A percentile compares a stretch with the other conserved stretches of the same genome.
Evolutionary conservation across 2,888 invertebrate species (phyloP).

Genomic region (Agrochola lychnidis): DNA sequence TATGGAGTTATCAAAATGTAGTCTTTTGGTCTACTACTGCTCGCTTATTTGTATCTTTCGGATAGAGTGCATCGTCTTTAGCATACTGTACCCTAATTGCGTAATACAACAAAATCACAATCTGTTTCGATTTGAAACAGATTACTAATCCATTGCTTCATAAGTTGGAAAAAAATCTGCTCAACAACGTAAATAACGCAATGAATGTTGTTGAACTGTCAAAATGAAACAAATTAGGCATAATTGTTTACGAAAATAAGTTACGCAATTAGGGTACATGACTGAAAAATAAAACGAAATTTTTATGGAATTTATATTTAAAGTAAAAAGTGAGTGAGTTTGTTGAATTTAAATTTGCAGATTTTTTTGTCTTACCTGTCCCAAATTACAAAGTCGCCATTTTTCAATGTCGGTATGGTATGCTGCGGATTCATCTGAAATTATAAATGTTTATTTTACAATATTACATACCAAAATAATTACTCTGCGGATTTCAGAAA

Average conservation of each 20-base stretch:
- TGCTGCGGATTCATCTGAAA: conserved; percentile 88
- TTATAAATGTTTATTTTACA: neutral
- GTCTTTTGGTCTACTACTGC: conserved; percentile 88
- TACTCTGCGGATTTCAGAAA: neutral
- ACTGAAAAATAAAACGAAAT: conserved; percentile 81
- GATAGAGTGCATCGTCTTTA: conserved; percentile 89
- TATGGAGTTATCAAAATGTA: conserved; percentile 90
- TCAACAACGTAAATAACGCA: too few relatives aligned
- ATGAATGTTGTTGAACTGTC: too few relatives aligned
- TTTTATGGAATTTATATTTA: neutral
- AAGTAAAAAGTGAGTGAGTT: neutral
- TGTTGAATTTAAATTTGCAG: neutral
- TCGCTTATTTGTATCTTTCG: conserved; percentile 85
- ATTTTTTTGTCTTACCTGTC: conserved; percentile 83
- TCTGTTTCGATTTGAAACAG: too few relatives aligned
- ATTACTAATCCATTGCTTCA: too few relatives aligned
- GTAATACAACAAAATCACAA: too few relatives aligned
- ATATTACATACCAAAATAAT: neutral
- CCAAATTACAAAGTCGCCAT: conserved; percentile 88
- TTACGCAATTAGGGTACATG: too few relatives aligned
- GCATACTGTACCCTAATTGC: too few relatives aligned
- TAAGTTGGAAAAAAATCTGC: too few relatives aligned
- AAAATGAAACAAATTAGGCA: too few relatives aligned
- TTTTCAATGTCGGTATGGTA: conserved; percentile 87
- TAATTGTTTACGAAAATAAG: too few relatives aligned